phyloP scores from a whole-genome alignment of 2,797 vertebrate species.

The Hapalemur alaotrensis region DNA sequence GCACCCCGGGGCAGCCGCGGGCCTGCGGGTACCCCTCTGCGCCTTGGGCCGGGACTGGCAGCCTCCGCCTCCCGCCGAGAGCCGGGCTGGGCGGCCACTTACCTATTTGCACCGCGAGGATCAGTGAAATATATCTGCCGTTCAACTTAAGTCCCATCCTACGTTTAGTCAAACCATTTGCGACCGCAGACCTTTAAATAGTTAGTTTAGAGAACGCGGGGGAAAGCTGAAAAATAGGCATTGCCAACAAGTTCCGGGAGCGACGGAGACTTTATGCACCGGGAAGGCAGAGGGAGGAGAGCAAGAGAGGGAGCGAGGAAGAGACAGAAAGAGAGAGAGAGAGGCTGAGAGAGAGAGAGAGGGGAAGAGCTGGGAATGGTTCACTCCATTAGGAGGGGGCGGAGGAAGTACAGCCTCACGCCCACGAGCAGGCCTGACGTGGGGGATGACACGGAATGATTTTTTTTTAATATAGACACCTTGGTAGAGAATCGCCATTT shows the following conservation, averaged over 20 bases:
- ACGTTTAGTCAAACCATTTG: slow-evolving; percentile 94
- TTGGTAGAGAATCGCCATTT: slow-evolving; percentile 85
- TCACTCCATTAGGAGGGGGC: slow-evolving; percentile 91
- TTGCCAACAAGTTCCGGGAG: slow-evolving; percentile 89
- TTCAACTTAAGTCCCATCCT: slow-evolving; percentile 97
- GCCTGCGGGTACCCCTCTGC: background rate
- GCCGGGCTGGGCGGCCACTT: slow-evolving; percentile 81
- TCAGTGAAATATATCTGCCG: slow-evolving; percentile 93
- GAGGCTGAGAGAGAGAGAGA: slow-evolving; percentile 76
- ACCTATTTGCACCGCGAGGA: slow-evolving; percentile 94
- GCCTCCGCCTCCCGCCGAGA: background rate
- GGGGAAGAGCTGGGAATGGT: slow-evolving; percentile 87
- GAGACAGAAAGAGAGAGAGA: slow-evolving; percentile 59
- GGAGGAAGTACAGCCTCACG: slow-evolving; percentile 87
- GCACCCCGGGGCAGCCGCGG: background rate
- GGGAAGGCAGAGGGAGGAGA: slow-evolving; percentile 79
- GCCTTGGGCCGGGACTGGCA: background rate
- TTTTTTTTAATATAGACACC: slow-evolving; percentile 79
- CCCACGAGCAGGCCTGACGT: slow-evolving; percentile 90
- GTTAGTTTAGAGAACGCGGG: slow-evolving; percentile 89
- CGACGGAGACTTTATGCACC: slow-evolving; percentile 86
- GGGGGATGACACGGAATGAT: slow-evolving; percentile 86
- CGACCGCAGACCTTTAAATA: slow-evolving; percentile 90
- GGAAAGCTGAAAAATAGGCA: slow-evolving; percentile 88
- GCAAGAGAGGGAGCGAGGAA: slow-evolving; percentile 75